Conservation (phyloP, 2,888 invertebrate genomes). For the Molorchus minor region DNA sequence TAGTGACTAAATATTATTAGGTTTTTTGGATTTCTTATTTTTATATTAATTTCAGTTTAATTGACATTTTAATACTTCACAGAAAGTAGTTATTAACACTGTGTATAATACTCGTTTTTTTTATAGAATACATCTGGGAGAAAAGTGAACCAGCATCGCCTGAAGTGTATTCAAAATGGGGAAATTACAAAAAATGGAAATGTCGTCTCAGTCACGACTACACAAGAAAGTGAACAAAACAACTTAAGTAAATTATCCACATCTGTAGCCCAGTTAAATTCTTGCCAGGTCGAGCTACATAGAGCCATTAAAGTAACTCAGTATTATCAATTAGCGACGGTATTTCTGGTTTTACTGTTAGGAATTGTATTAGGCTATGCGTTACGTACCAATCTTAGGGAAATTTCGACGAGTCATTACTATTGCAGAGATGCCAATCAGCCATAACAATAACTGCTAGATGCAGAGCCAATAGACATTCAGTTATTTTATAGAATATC, state of each 20-base stretch:
- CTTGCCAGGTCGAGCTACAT: conserved; percentile 63
- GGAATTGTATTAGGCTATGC: conserved; percentile 44
- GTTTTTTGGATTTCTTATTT: too few species aligned
- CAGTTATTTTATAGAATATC: conserved; percentile 46
- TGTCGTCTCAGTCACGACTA: conserved; percentile 16
- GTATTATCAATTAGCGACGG: conserved; percentile 65
- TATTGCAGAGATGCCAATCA: conserved; percentile 41
- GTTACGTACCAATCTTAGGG: conserved; percentile 27
- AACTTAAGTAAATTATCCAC: conserved; percentile 53
- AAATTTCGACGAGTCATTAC: conserved; percentile 28
- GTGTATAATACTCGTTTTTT: conserved; percentile 7
- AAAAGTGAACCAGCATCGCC: conserved; percentile 73
- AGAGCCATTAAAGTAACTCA: conserved; percentile 64
- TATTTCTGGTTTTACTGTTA: conserved; percentile 61
- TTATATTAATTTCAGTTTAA: too few species aligned
- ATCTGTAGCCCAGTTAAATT: conserved; percentile 59
- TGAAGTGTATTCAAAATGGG: conserved; percentile 71
- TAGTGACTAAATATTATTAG: too few species aligned
- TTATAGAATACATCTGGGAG: conserved; percentile 55
- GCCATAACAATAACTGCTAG: conserved; percentile 56
- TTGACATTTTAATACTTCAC: too few species aligned
- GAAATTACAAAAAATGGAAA: conserved; percentile 55
- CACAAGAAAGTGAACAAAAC: conserved; percentile 40
- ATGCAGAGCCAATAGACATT: conserved; percentile 48
- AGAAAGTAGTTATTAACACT: conserved; percentile 1